Evolutionary conservation across 2,888 invertebrate species (phyloP).

Genomic region (Listrodromus nycthemerus): DNA sequence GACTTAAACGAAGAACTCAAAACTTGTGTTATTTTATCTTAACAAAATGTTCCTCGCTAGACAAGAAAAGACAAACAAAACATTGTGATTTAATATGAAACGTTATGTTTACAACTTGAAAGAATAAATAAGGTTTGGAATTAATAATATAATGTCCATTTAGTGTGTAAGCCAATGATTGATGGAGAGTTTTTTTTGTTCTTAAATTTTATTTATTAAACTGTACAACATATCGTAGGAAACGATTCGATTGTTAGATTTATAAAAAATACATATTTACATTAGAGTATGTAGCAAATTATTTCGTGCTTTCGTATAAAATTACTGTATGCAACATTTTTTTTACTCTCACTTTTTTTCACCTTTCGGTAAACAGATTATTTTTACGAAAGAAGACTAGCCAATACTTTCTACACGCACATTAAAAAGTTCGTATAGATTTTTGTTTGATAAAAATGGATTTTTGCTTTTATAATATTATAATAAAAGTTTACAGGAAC

Average conservation of each 20-base stretch:
- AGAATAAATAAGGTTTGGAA: slow-evolving; percentile 55
- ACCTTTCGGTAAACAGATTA: not conserved
- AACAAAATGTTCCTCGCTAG: slow-evolving; percentile 6
- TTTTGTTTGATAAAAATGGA: not conserved
- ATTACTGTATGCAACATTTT: not conserved
- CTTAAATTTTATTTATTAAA: not conserved
- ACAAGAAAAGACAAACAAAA: slow-evolving; percentile 10
- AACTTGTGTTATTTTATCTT: slow-evolving; percentile 12
- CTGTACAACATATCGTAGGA: not conserved
- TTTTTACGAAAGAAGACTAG: not conserved
- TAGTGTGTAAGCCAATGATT: not conserved
- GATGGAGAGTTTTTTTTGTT: slow-evolving; percentile 11
- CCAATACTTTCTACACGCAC: not conserved
- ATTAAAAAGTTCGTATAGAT: too few species aligned
- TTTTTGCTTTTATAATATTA: not conserved
- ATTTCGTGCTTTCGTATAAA: not conserved
- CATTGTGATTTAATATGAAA: slow-evolving; percentile 63
- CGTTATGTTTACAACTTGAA: slow-evolving; percentile 45
- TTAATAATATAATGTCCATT: slow-evolving; percentile 9
- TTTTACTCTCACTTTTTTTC: not conserved
- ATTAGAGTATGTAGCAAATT: not conserved
- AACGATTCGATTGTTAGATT: not conserved
- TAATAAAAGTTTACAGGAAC: not conserved
- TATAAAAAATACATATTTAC: slow-evolving; percentile 8
- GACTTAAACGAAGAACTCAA: slow-evolving; percentile 16